Percentiles rank a stretch among this genome's conserved stretches.
phyloP scores from a whole-genome alignment of 2,797 vertebrate genomes.

The Sebastes jordani region DNA sequence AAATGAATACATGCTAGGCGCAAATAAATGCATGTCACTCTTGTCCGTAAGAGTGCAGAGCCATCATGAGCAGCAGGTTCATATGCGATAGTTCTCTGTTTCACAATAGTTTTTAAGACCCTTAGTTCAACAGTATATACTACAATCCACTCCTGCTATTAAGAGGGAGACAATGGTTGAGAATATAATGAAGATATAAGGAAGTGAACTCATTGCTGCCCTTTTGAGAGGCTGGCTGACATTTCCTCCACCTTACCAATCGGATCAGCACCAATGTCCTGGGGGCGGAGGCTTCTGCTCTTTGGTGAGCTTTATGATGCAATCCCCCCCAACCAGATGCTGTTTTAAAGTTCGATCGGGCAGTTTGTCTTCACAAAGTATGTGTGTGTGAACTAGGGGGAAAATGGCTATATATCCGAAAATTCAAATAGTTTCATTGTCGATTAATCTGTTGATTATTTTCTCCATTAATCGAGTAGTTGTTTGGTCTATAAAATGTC shows the following conservation, averaged over 20 bases:
- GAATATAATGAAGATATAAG: constrained; percentile 41
- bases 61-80: neutral
- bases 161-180: constrained; percentile 1
- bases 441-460: too few relatives aligned
- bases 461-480: too few relatives aligned
- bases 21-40: too few relatives aligned
- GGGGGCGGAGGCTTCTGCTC: constrained; percentile 3
- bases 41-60: too few relatives aligned
- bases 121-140: neutral
- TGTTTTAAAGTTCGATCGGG: constrained; percentile 2
- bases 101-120: neutral
- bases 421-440: neutral
- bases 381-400: neutral
- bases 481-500: too few relatives aligned
- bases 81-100: neutral
- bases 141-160: neutral
- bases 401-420: neutral
- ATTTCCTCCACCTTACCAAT: constrained; percentile 48
- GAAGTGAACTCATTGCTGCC: constrained; percentile 25
- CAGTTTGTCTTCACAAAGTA: constrained; percentile 25
- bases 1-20: rapidly evolving
- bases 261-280: constrained; percentile 47
- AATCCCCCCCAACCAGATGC: neutral
- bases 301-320: constrained; percentile 10
- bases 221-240: constrained; percentile 53